Conservation (phyloP, 2,113 vertebrate species). For the Periophthalmus modestus region DNA sequence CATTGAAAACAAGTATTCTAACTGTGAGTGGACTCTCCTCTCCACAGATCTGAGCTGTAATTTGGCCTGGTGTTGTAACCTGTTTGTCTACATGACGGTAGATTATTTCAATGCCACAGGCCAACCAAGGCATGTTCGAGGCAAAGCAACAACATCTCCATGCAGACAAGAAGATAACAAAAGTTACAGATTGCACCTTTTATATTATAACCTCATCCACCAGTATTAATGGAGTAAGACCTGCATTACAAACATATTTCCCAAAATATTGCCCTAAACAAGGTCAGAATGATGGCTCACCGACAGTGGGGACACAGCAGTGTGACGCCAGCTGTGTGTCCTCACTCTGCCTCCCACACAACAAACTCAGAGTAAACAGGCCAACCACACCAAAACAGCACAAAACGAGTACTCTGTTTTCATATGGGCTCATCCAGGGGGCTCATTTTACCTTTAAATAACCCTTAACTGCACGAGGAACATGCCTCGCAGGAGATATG, state of each 20-base stretch:
- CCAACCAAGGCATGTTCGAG: too few relatives aligned
- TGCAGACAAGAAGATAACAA: too few relatives aligned
- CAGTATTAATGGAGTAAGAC: neutral
- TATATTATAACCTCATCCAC: neutral
- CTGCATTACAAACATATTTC: slow-evolving; percentile 36
- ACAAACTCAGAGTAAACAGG: slow-evolving; percentile 5
- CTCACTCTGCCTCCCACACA: slow-evolving; percentile 38
- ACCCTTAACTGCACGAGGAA: slow-evolving; percentile 1
- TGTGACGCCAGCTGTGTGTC: slow-evolving; percentile 50
- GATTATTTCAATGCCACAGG: too few relatives aligned
- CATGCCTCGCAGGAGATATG: slow-evolving; percentile 6
- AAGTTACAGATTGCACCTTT: neutral
- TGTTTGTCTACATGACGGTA: too few relatives aligned
- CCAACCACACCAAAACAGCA: neutral
- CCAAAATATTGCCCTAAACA: slow-evolving; percentile 41
- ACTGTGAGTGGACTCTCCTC: too few relatives aligned
- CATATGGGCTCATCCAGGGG: neutral
- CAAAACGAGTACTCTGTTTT: neutral
- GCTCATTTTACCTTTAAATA: slow-evolving; percentile 8
- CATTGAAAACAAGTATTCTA: too few relatives aligned
- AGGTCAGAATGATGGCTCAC: slow-evolving; percentile 56
- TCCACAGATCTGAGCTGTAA: too few relatives aligned
- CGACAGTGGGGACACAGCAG: slow-evolving; percentile 23
- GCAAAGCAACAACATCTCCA: too few relatives aligned
- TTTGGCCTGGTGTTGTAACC: too few relatives aligned